Evolutionary conservation across 2,113 vertebrate species (phyloP).

Genomic region (Onychostruthus taczanowskii): DNA sequence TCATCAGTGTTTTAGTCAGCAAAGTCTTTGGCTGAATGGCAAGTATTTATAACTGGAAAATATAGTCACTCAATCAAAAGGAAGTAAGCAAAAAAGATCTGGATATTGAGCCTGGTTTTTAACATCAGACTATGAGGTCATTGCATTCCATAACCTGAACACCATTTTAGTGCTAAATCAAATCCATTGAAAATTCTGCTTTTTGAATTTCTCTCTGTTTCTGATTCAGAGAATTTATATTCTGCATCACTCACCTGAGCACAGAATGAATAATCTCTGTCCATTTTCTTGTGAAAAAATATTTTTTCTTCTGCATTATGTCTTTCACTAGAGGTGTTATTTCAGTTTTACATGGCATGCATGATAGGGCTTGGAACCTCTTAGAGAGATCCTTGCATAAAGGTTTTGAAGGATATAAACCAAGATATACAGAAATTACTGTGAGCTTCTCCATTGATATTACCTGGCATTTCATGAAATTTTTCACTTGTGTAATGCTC

Average conservation of each 20-base stretch:
- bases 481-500: not conserved
- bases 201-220: not conserved
- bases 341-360: not conserved
- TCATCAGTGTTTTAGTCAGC: constrained; percentile 25
- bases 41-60: constrained; percentile 28
- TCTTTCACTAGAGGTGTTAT: not conserved
- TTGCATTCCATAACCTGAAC: not conserved
- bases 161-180: not conserved
- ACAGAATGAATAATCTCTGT: not conserved
- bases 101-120: not conserved
- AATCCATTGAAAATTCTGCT: not conserved
- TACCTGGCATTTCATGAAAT: fast-evolving
- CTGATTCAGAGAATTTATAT: not conserved
- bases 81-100: not conserved
- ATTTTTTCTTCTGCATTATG: not conserved
- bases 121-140: not conserved
- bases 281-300: not conserved
- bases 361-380: fast-evolving
- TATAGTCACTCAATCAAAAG: not conserved
- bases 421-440: not conserved
- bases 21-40: constrained; percentile 38
- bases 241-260: not conserved
- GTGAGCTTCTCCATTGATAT: not conserved
- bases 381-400: not conserved
- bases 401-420: not conserved